phyloP scores from a whole-genome alignment of 1,140 invertebrate species.

The Euura lappo region DNA sequence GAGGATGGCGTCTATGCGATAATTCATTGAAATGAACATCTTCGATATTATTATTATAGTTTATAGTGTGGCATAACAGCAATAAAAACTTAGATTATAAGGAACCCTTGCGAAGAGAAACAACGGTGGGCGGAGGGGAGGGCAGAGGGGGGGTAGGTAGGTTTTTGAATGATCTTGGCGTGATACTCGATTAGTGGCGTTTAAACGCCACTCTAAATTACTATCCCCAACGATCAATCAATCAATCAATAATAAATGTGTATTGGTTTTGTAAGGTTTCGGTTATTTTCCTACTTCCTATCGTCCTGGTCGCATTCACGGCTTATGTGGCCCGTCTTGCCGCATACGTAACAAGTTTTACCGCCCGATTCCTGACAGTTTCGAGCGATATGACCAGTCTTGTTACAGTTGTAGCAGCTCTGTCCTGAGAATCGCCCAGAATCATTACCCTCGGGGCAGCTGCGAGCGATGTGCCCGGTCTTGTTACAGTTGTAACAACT shows the following conservation, averaged over 20 bases:
- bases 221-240: conserved; percentile 6
- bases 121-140: conserved; percentile 43
- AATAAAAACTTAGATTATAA: conserved; percentile 48
- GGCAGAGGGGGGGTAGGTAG: conserved; percentile 8
- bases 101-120: conserved; percentile 49
- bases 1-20: conserved; percentile 40
- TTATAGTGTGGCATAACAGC: conserved; percentile 35
- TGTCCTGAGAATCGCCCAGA: conserved; percentile 57
- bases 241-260: conserved; percentile 5
- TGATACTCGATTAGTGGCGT: neutral
- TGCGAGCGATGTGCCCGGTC: conserved; percentile 86
- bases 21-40: conserved; percentile 47
- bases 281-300: conserved; percentile 64
- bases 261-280: conserved; percentile 30
- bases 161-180: conserved; percentile 1
- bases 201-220: conserved; percentile 4
- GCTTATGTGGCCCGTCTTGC: conserved; percentile 88
- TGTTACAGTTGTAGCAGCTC: conserved; percentile 89
- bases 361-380: conserved; percentile 82
- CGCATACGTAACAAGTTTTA: conserved; percentile 88
- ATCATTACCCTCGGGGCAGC: conserved; percentile 74
- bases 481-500: conserved; percentile 90
- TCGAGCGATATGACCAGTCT: conserved; percentile 86
- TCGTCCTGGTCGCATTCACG: conserved; percentile 85
- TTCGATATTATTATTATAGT: conserved; percentile 36